Conservation (phyloP, 2,113 vertebrate genomes). For the Alethe castanea region DNA sequence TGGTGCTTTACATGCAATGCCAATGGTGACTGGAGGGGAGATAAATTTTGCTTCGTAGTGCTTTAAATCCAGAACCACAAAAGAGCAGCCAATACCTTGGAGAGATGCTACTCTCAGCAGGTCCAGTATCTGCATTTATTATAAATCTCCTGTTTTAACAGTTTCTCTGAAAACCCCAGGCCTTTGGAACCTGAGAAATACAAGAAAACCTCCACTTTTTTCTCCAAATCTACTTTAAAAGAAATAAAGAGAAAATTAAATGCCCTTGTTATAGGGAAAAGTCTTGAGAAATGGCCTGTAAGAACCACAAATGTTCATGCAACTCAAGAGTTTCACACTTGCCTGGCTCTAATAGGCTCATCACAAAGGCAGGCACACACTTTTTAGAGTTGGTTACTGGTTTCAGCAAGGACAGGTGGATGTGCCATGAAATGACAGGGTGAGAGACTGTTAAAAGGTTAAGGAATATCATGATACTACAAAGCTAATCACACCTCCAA, state of each 20-base stretch:
- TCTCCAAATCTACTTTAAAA: not conserved
- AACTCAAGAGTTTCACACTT: not conserved
- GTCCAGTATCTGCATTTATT: not conserved
- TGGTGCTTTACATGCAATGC: not conserved
- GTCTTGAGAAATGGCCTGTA: not conserved
- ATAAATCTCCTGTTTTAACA: not conserved
- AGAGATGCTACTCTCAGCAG: not conserved
- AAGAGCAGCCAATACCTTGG: not conserved
- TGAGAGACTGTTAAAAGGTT: fast-evolving
- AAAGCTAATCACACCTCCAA: not conserved
- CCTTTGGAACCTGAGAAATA: not conserved
- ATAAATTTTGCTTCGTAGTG: not conserved
- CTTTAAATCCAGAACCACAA: not conserved
- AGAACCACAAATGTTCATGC: not conserved
- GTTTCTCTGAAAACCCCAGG: not conserved
- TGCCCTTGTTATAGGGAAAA: not conserved
- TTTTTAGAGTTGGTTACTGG: not conserved
- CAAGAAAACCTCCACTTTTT: not conserved
- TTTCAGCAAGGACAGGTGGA: not conserved
- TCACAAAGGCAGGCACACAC: not conserved
- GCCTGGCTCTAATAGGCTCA: not conserved
- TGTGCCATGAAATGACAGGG: not conserved
- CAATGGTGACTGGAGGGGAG: not conserved
- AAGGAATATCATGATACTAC: fast-evolving
- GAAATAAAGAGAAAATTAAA: not conserved